Evolutionary conservation across 2,888 invertebrate genomes (phyloP).

Genomic region (Ypsolopha sequella): DNA sequence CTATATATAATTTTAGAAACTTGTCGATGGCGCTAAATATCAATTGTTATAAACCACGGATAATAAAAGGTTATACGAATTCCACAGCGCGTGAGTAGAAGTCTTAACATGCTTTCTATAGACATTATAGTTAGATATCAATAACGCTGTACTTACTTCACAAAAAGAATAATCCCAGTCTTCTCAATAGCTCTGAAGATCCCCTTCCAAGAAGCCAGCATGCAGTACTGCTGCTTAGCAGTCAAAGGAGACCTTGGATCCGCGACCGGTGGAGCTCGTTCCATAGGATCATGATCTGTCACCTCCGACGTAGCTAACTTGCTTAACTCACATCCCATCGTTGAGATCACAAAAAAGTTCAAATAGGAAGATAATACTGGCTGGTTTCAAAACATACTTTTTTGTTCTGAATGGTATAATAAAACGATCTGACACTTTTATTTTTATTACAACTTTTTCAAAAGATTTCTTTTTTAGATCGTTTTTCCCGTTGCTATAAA

Average conservation of each 20-base stretch:
- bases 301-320: constrained; percentile 74
- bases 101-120: too few species aligned
- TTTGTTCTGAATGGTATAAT: neutral
- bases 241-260: constrained; percentile 87
- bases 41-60: too few species aligned
- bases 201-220: constrained; percentile 92
- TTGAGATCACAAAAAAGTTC: neutral
- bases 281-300: constrained; percentile 9
- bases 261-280: constrained; percentile 65
- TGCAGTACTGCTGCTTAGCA: constrained; percentile 87
- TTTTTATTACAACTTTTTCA: neutral
- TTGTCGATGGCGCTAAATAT: too few species aligned
- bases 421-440: neutral
- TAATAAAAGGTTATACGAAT: too few species aligned
- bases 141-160: constrained; percentile 78
- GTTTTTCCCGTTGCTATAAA: neutral
- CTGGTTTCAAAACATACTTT: neutral
- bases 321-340: constrained; percentile 82
- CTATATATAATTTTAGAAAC: too few species aligned
- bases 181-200: constrained; percentile 88
- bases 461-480: neutral
- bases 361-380: too few species aligned
- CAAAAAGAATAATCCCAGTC: constrained; percentile 88
- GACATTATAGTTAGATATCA: too few species aligned
- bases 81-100: too few species aligned